Percentiles rank a stretch among this genome's conserved stretches.
Conservation (phyloP, 2,888 invertebrate genomes). For the Perdita meconis region DNA sequence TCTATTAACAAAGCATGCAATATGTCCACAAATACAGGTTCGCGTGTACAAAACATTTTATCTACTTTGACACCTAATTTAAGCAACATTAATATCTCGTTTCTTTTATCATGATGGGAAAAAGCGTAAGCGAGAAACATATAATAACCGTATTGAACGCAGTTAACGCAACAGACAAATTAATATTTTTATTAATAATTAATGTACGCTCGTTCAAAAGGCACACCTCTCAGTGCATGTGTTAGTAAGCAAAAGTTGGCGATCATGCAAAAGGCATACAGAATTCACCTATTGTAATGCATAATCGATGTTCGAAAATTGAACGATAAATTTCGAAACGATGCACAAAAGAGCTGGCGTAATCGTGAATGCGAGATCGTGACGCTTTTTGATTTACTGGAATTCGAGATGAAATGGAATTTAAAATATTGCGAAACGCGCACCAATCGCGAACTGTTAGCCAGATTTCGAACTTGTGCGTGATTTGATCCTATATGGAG, state of each 20-base stretch:
- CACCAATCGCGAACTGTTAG: not conserved
- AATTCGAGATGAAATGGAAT: conserved; percentile 11
- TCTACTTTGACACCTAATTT: too few species aligned
- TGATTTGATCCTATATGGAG: not conserved
- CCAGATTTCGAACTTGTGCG: not conserved
- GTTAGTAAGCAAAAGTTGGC: not conserved
- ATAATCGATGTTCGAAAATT: conserved; percentile 16
- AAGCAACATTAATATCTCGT: too few species aligned
- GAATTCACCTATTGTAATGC: conserved; percentile 16
- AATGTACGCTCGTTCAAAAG: not conserved
- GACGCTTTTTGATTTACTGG: conserved; percentile 42
- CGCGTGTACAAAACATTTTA: too few species aligned
- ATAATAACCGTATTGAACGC: too few species aligned
- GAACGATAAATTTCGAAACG: conserved; percentile 33
- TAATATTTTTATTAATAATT: conserved; percentile 25
- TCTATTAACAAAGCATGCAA: not conserved
- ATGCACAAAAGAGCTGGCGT: conserved; percentile 5
- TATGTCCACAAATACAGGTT: not conserved
- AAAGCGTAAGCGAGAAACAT: too few species aligned
- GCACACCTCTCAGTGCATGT: not conserved
- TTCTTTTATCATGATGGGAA: too few species aligned
- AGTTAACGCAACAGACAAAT: too few species aligned
- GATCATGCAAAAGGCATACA: not conserved
- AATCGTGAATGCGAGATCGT: conserved; percentile 20
- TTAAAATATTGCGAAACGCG: conserved; percentile 7